phyloP scores from a whole-genome alignment of 1,140 invertebrate genomes.

The Paraescarpia echinospica region DNA sequence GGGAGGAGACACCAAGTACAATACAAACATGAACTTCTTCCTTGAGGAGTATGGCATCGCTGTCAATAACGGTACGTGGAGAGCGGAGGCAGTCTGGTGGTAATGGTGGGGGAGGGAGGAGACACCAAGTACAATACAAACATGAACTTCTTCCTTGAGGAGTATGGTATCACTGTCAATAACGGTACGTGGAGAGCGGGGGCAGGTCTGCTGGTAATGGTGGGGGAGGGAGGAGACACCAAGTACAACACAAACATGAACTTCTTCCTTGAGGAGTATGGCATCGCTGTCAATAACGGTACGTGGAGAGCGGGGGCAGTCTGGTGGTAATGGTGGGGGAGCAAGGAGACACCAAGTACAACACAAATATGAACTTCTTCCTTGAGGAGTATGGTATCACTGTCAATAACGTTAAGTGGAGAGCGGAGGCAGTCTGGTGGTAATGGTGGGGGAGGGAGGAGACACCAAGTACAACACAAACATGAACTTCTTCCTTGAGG shows the following conservation, averaged over 20 bases:
- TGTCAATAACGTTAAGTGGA: slow-evolving; percentile 86
- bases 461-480: slow-evolving; percentile 88
- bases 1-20: slow-evolving; percentile 83
- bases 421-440: slow-evolving; percentile 79
- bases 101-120: slow-evolving; percentile 87
- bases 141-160: slow-evolving; percentile 94
- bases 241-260: slow-evolving; percentile 92
- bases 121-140: slow-evolving; percentile 88
- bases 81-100: slow-evolving; percentile 79
- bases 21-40: slow-evolving; percentile 96
- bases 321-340: slow-evolving; percentile 86
- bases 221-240: slow-evolving; percentile 88
- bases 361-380: slow-evolving; percentile 96
- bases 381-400: slow-evolving; percentile 94
- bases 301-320: slow-evolving; percentile 74
- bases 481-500: slow-evolving; percentile 94
- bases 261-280: slow-evolving; percentile 93
- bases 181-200: slow-evolving; percentile 78
- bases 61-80: slow-evolving; percentile 86
- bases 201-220: slow-evolving; percentile 82
- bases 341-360: slow-evolving; percentile 83
- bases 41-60: slow-evolving; percentile 94
- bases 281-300: slow-evolving; percentile 94
- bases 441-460: slow-evolving; percentile 87
- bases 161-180: slow-evolving; percentile 94